These are phyloP conservation scores for Merops nubicus DNA, from an alignment of 2,113 vertebrate genomes.

Conservation along the genomic window DNA sequence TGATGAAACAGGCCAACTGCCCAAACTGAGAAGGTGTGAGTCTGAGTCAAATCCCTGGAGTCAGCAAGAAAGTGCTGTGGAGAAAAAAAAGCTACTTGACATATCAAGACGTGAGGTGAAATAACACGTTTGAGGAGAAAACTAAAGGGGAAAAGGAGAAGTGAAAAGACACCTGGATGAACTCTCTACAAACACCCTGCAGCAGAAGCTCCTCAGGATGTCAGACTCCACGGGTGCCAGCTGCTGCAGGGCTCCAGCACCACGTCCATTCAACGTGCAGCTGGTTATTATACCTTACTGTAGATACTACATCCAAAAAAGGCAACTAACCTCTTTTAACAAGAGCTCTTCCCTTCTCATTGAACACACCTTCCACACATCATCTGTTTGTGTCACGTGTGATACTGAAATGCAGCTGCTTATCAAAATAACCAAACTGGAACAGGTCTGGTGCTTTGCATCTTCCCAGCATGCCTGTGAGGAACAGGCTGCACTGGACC, in stretches of 20 bases:
- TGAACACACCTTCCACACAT: fast-evolving
- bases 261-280: neutral
- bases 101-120: neutral
- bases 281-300: neutral
- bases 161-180: neutral
- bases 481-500: neutral
- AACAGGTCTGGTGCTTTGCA: neutral
- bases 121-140: neutral
- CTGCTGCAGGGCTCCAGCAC: too few relatives aligned
- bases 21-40: neutral
- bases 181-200: neutral
- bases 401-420: neutral
- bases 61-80: neutral
- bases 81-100: neutral
- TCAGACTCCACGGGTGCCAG: neutral
- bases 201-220: neutral
- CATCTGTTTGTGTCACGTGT: fast-evolving
- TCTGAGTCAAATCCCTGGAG: neutral
- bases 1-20: neutral
- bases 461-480: neutral
- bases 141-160: neutral
- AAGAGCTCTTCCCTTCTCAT: neutral
- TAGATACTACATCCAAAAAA: neutral
- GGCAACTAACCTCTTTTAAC: neutral
- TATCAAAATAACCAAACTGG: neutral